Conservation (phyloP, 2,797 vertebrate genomes). For the Pangasius macronema region DNA sequence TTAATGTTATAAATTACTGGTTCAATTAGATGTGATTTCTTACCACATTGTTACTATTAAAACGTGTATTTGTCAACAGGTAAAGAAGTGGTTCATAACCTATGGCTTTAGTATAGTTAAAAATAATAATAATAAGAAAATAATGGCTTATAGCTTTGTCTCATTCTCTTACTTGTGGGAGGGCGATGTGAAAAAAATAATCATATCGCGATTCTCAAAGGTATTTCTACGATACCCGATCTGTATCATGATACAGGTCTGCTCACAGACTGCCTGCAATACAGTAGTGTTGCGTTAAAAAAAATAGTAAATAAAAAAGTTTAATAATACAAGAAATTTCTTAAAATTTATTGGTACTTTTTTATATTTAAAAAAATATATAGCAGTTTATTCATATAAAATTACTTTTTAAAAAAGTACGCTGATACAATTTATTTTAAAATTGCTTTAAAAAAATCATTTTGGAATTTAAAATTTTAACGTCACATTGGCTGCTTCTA, state of each 20-base stretch:
- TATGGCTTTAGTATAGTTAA: background rate
- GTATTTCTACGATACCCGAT: background rate
- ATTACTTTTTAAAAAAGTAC: too few species aligned
- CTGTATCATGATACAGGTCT: background rate
- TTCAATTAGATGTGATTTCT: background rate
- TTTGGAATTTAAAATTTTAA: background rate
- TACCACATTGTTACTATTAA: background rate
- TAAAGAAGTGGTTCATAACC: background rate
- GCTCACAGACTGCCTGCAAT: background rate
- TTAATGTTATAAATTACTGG: background rate
- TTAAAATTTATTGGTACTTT: background rate
- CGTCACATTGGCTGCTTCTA: background rate
- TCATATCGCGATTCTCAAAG: background rate
- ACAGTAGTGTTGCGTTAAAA: background rate
- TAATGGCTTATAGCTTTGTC: background rate
- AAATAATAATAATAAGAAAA: background rate
- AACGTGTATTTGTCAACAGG: background rate
- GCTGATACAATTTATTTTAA: too few species aligned
- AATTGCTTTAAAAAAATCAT: too few species aligned
- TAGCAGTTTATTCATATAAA: too few species aligned
- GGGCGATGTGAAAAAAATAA: background rate
- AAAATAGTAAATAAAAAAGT: background rate
- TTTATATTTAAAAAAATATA: too few species aligned
- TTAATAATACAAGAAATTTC: background rate
- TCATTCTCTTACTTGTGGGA: background rate